Percentiles rank a stretch among this genome's conserved stretches.
These are phyloP conservation scores for Pristionchus entomophagus DNA, from an alignment of 2,888 invertebrate genomes.

Conservation along the genomic window DNA sequence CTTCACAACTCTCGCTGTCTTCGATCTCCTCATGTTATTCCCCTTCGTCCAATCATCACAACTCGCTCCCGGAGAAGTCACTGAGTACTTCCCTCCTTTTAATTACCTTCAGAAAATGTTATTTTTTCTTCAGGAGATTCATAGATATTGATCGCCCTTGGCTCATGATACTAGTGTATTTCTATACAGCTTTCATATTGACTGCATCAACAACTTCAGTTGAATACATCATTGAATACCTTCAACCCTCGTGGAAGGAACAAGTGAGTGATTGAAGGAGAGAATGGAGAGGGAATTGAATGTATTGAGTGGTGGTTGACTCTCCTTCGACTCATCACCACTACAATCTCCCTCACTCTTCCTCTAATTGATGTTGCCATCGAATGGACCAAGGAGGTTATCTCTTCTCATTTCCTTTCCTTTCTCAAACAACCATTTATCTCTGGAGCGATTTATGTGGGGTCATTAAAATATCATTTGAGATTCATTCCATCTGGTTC, in stretches of 20 bases:
- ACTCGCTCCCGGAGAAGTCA: neutral
- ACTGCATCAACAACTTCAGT: constrained; percentile 5
- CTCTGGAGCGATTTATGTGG: too few relatives aligned
- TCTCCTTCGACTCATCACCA: constrained; percentile 12
- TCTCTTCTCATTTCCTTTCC: neutral
- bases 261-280: neutral
- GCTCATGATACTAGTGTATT: neutral
- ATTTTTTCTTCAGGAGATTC: neutral
- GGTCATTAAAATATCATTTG: too few relatives aligned
- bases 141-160: constrained; percentile 38
- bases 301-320: too few relatives aligned
- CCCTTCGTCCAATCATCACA: constrained; percentile 40
- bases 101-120: neutral
- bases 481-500: too few relatives aligned
- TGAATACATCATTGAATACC: neutral
- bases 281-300: neutral
- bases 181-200: neutral
- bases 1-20: constrained; percentile 26
- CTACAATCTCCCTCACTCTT: neutral
- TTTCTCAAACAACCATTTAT: too few relatives aligned
- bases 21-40: constrained; percentile 20
- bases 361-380: constrained; percentile 12
- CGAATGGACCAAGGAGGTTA: constrained; percentile 12
- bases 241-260: neutral
- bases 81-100: too few relatives aligned